Base-by-base conservation (phyloP, 2,888 invertebrate species). In the Parnassius mnemosyne region DNA sequence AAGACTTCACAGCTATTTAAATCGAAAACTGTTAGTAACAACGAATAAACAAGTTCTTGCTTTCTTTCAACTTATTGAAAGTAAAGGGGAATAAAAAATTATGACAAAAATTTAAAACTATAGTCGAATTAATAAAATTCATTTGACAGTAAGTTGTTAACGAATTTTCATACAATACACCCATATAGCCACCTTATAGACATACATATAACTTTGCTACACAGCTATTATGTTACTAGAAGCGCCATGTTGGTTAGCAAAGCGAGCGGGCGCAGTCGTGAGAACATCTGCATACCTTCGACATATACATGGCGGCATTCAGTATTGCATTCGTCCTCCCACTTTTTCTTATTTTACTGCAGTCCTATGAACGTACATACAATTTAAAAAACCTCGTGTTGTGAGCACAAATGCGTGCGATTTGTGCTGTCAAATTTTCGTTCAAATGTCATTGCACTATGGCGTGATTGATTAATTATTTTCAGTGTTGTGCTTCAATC, bases 261-360 rank as follows among this genome's bases (percentile, higher is more conserved):
- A 71, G 69, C 71, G 68, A 56, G 67, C 69, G 69, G 71, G 72
- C 73, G 73, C 69, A 63, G 61, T 63, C 65, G 69, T 63, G 65
- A 68, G 64, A 65, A 73, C 73, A 71, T 71, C 74, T 74, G 85
- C 89, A 83, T 91, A 94, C 94, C 94, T 94, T 94, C 82, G 94
- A 93, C 82, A 95, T 92, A 91, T 93, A 94, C 83, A 93, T 85
- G 73, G 94, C 93, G 74, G 94, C 94, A 87, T 92, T 93, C 87
- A 93, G 92, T 84, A 95, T 93, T 73, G 93, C 92, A 90, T 93
- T 94, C 81, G 92, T 90, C 83, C 91, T 91, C 79, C 92, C 93
- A 81, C 90, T 89, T 87, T 92, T 92, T 74, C 89, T 89, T 80
- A 93, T 85, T 77, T 89, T 92, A 92, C 94, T 93, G 88, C 93